A percentile compares a stretch with the other conserved stretches of the same genome.
Evolutionary conservation across 2,113 vertebrate species (phyloP).

Genomic region (Lophotis ruficrista): DNA sequence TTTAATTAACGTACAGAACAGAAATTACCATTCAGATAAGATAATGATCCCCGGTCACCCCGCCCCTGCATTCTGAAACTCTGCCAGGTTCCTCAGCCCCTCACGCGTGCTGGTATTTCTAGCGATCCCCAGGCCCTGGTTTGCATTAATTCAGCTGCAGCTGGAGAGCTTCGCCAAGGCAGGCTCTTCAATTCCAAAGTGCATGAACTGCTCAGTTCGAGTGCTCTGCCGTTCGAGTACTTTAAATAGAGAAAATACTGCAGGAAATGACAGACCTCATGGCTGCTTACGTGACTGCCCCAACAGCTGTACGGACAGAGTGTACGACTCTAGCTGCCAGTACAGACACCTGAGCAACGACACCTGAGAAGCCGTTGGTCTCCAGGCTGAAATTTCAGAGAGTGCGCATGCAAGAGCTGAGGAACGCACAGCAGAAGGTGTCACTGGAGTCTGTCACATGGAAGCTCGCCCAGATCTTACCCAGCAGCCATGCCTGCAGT

Average conservation of each 20-base stretch:
- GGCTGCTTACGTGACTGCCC: neutral
- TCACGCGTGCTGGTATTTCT: neutral
- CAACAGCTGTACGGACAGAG: neutral
- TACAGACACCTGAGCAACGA: neutral
- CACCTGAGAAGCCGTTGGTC: neutral
- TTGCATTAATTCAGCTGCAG: conserved; percentile 15
- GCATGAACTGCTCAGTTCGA: conserved; percentile 68
- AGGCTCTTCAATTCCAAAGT: conserved; percentile 61
- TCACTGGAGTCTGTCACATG: neutral
- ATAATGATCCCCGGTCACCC: conserved; percentile 31
- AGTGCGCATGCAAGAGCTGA: neutral
- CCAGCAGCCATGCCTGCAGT: neutral
- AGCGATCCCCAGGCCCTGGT: neutral
- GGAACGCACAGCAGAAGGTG: neutral
- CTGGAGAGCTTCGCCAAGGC: conserved; percentile 67
- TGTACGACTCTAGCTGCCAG: neutral
- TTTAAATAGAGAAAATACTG: conserved; percentile 72
- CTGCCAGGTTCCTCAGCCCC: conserved; percentile 24
- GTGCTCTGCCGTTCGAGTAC: conserved; percentile 60
- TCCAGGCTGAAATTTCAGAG: neutral
- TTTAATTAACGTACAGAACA: conserved; percentile 39
- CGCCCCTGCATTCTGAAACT: conserved; percentile 11
- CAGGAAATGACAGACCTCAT: conserved; percentile 14
- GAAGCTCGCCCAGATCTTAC: neutral
- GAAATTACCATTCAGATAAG: conserved; percentile 57